Evolutionary conservation across 2,888 invertebrate species (phyloP).

Genomic region (Liodrosophila aerea): DNA sequence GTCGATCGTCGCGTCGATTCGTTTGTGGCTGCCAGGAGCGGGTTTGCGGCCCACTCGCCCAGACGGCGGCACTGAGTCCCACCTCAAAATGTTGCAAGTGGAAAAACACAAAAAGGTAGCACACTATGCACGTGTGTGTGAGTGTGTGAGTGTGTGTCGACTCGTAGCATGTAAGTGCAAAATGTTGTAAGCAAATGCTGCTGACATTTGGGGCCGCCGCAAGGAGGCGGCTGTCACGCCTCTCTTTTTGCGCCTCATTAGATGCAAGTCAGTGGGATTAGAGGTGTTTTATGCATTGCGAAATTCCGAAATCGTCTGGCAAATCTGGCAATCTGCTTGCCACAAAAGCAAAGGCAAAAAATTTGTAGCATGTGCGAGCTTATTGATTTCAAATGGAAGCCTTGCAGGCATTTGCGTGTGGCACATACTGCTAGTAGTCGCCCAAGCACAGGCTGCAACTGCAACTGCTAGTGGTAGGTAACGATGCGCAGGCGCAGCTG

Average conservation of each 20-base stretch:
- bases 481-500: constrained; percentile 56
- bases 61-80: constrained; percentile 20
- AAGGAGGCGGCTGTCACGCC: constrained; percentile 67
- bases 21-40: constrained; percentile 1
- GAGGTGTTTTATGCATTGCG: constrained; percentile 22
- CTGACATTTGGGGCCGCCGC: constrained; percentile 58
- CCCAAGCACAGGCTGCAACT: constrained; percentile 32
- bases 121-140: not conserved
- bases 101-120: not conserved
- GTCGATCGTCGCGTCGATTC: constrained; percentile 4
- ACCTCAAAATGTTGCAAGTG: constrained; percentile 4
- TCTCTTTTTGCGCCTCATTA: constrained; percentile 73
- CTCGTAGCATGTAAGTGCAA: constrained; percentile 59
- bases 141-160: not conserved
- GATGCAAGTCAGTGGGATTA: constrained; percentile 28
- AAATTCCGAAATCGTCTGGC: constrained; percentile 26
- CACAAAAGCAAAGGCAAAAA: constrained; percentile 50
- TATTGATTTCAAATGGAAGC: constrained; percentile 62
- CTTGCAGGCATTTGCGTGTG: constrained; percentile 45
- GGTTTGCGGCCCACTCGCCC: constrained; percentile 46
- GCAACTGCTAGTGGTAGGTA: too few species aligned
- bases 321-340: constrained; percentile 18
- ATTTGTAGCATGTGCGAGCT: constrained; percentile 69
- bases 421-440: too few species aligned
- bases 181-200: constrained; percentile 73